These are phyloP conservation scores for Ageneiosus marmoratus DNA, from an alignment of 2,113 vertebrate species.

Conservation along the genomic window DNA sequence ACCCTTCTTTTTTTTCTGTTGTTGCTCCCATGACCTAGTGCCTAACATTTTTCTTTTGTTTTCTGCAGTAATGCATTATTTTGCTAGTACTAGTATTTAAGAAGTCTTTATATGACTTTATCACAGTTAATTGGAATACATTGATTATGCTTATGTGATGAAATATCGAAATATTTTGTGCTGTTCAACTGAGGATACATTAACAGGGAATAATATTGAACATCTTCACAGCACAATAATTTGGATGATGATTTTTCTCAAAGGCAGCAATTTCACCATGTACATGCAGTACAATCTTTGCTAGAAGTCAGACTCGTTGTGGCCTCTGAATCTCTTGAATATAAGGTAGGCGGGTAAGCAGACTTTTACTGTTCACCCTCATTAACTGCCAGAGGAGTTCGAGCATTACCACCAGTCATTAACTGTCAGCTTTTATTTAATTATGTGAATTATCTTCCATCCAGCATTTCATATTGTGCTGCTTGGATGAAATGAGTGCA, in stretches of 20 bases:
- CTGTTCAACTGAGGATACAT: background rate
- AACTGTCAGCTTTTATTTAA: constrained; percentile 9
- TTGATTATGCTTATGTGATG: background rate
- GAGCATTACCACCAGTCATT: background rate
- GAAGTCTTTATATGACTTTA: background rate
- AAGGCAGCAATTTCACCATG: background rate
- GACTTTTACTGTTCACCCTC: background rate
- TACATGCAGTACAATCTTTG: background rate
- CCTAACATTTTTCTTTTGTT: background rate
- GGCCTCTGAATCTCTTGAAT: background rate
- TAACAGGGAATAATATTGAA: background rate
- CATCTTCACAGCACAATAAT: background rate
- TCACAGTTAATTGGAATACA: background rate
- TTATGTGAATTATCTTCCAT: constrained; percentile 16
- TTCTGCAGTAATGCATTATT: background rate
- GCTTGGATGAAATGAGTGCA: background rate
- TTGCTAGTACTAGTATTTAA: too few species aligned
- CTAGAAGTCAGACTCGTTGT: background rate
- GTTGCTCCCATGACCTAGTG: background rate
- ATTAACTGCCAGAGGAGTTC: background rate
- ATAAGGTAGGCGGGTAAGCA: background rate
- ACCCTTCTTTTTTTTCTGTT: background rate
- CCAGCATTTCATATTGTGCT: background rate
- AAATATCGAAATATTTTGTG: background rate
- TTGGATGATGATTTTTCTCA: background rate